Evolutionary conservation across 2,888 invertebrate species (phyloP).

Genomic region (Oscheius sp.): DNA sequence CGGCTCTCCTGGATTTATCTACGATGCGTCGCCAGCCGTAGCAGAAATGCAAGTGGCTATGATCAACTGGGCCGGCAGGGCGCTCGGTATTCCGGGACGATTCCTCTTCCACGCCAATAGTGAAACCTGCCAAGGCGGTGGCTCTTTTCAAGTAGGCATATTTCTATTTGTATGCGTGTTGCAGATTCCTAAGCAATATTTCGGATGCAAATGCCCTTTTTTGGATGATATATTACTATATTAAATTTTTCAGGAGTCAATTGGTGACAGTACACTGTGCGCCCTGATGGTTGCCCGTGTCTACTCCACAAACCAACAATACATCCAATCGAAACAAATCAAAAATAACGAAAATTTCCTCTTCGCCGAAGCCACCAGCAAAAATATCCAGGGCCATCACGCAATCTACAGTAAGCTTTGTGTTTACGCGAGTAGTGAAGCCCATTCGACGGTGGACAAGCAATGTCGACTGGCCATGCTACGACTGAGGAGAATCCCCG

Average conservation of each 20-base stretch:
- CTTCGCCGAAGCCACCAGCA: constrained; percentile 17
- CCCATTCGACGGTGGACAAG: constrained; percentile 8
- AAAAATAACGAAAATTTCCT: constrained; percentile 1
- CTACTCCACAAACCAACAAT: constrained; percentile 4
- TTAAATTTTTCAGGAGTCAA: constrained; percentile 9
- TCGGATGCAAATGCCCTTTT: not conserved
- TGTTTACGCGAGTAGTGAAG: constrained; percentile 24
- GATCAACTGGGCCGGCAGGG: constrained; percentile 30
- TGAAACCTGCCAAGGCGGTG: constrained; percentile 26
- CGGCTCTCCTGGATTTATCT: constrained; percentile 24
- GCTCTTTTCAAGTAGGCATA: constrained; percentile 11
- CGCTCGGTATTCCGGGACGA: constrained; percentile 22
- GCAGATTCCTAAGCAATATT: not conserved
- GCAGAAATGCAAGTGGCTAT: constrained; percentile 35
- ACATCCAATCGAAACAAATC: not conserved
- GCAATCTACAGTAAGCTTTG: not conserved
- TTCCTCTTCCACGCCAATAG: constrained; percentile 28
- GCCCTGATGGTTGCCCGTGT: constrained; percentile 25
- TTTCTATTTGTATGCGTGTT: not conserved
- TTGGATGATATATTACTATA: not conserved
- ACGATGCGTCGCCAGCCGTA: constrained; percentile 26
- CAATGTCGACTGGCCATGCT: constrained; percentile 27
- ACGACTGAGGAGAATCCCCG: constrained; percentile 3
- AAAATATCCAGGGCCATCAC: constrained; percentile 9
- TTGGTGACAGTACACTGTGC: constrained; percentile 31